Evolutionary conservation across 1,140 invertebrate species (phyloP), one percentile per base, ranked within the genome.

Genomic region (Zaprionus ghesquierei): DNA sequence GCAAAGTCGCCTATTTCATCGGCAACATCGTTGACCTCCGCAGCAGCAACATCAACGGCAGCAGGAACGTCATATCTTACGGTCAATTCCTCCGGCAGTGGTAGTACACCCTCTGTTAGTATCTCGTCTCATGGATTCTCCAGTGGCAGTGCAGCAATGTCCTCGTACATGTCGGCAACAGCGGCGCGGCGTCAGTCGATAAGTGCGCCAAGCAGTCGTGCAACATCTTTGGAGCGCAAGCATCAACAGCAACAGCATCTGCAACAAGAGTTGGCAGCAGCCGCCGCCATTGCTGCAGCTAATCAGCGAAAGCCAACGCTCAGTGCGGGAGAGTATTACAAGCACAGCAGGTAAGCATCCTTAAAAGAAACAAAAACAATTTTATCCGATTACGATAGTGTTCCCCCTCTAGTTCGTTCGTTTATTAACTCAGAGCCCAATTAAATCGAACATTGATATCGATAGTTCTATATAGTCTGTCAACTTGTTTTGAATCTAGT

Each of bases 171-270:
- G 68, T 86, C 79, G 20, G 80, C 89, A 10, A 89, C 87, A 46
- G 77, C 80, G 15, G 82, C 79, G 2, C 72, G 81, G 6, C 86
- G 90, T 1, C 86, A 84, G 44, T 79, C 81, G n/a, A 75, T 90
- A 22, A 91, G 90, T 56, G 89, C 90, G 5, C 89, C 90, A 5
- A 79, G 73, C 35, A 91, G 82, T 58, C 84, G 90, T 44, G 59
- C 90, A 3, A 71, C 86, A 5, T 91, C 90, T 5, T 55, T 91
- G 41, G 90, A 91, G 27, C 84, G 90, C 9, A 91, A 91, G 33
- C 75, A 46, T 10, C 41, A 46, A 22, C 41, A 46, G 12, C 77
- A 79, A n/a, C 77, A 76, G n/a, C 71, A 78, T 0, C 33, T 59
- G 0, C 71, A 69, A 8, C 66, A 76, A 10, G 70, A 73, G 18